Evolutionary conservation across 2,797 vertebrate species (phyloP), one percentile per base, ranked within the genome.

Genomic region (Tapera naevia): DNA sequence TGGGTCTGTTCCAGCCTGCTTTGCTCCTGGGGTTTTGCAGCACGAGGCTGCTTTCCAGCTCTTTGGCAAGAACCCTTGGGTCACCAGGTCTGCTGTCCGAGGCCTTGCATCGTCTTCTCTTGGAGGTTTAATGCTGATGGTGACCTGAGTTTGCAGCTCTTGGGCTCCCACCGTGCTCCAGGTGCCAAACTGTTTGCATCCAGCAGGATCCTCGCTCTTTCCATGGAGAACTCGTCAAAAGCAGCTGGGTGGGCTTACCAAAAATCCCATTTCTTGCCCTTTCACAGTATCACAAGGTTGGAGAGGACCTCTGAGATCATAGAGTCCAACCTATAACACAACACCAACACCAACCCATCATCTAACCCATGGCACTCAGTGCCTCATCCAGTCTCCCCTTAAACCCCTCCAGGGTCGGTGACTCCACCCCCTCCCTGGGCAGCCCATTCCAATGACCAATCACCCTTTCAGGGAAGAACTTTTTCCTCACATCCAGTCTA

Each of bases 211-310:
- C 24, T 75, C 33, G 50, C 1, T 0, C 0, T 60, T 28, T 43
- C 35, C 10, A 10, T 33, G n/a, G 43, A 45, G 22, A 16, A 15
- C 41, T 35, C 0, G 1, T 21, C 6, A 22, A 46, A 54, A 35
- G 4, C 0, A 2, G 9, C 32, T 2, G 0, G 0, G 5, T 8
- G 48, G 25, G 28, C 17, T 39, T 58, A 4, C 16, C 64, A 22
- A 10, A 86, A 9, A 33, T 30, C 50, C 75, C 27, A 0, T 33
- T 27, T 45, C 35, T 18, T 13, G 24, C 39, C 69, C 30, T 33
- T 28, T 45, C n/a, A n/a, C n/a, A n/a, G n/a, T n/a, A n/a, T n/a
- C n/a, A n/a, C n/a, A n/a, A n/a, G n/a, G n/a, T n/a, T n/a, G n/a
- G n/a, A n/a, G n/a, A n/a, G n/a, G n/a, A n/a, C n/a, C n/a, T n/a